phyloP scores from a whole-genome alignment of 92 coral and sea anemone species.

The Meandrina meandrites region DNA sequence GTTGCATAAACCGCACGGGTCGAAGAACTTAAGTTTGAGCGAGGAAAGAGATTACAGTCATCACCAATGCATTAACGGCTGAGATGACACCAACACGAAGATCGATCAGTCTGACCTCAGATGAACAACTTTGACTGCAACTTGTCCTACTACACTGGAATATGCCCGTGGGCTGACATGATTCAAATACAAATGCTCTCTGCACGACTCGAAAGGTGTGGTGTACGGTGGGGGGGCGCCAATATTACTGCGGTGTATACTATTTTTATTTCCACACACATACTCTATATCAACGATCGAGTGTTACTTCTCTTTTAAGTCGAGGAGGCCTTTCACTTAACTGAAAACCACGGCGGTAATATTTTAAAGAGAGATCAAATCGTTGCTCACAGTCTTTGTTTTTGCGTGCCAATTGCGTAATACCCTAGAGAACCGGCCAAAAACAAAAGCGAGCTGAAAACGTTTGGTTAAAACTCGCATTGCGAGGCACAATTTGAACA shows the following conservation, averaged over 20 bases:
- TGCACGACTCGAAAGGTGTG: background rate
- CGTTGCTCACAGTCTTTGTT: background rate
- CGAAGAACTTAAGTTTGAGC: background rate
- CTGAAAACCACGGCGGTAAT: background rate
- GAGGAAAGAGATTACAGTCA: background rate
- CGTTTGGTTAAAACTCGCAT: background rate
- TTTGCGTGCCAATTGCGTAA: background rate
- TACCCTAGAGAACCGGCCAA: background rate
- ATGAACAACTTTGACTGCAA: background rate
- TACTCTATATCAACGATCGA: background rate
- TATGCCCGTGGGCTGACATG: background rate
- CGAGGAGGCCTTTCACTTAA: background rate
- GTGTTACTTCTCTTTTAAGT: background rate
- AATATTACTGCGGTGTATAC: background rate
- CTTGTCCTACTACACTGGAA: background rate
- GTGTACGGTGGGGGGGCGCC: background rate
- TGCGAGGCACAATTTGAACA: background rate
- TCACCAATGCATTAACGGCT: background rate
- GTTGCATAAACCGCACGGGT: conserved; percentile 9
- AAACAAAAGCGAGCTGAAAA: background rate
- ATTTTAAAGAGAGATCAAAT: background rate
- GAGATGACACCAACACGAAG: background rate
- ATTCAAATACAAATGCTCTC: background rate
- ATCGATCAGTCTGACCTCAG: background rate
- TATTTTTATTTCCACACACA: conserved; percentile 1